Conservation (phyloP, 1,140 invertebrate genomes). For the Listronotus oregonensis region DNA sequence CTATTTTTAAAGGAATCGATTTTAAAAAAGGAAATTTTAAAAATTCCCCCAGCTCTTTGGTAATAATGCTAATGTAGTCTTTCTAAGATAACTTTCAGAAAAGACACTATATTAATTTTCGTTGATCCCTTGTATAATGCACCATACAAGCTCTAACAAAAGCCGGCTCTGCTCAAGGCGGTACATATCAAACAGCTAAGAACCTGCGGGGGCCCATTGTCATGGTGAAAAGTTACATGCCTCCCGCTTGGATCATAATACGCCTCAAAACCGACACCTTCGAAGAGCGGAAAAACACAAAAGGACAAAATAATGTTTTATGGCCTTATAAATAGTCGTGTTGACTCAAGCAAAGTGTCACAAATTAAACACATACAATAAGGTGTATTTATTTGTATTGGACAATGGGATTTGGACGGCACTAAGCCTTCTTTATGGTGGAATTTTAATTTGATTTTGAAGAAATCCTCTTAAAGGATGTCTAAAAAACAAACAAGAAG, state of each 20-base stretch:
- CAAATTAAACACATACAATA: slow-evolving; percentile 18
- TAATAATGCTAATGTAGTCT: too few relatives aligned
- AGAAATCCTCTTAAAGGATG: too few relatives aligned
- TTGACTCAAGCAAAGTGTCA: slow-evolving; percentile 24
- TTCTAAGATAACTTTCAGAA: too few relatives aligned
- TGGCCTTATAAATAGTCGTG: slow-evolving; percentile 36
- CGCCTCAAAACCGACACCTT: slow-evolving; percentile 31
- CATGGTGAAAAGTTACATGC: slow-evolving; percentile 35
- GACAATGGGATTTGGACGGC: slow-evolving; percentile 3
- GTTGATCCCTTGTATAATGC: too few relatives aligned
- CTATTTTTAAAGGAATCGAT: too few relatives aligned
- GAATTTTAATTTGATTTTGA: slow-evolving; percentile 17
- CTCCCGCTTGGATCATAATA: slow-evolving; percentile 33
- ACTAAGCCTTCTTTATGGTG: background rate
- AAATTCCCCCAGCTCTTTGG: too few relatives aligned
- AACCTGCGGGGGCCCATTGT: slow-evolving; percentile 34
- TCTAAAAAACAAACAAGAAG: too few relatives aligned
- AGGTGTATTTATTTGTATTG: slow-evolving; percentile 16
- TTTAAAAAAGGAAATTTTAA: too few relatives aligned
- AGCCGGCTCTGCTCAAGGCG: slow-evolving; percentile 21
- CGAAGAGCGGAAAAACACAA: slow-evolving; percentile 21
- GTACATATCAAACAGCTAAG: slow-evolving; percentile 29
- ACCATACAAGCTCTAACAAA: slow-evolving; percentile 11
- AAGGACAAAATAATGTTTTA: slow-evolving; percentile 34
- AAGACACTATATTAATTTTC: too few relatives aligned